Evolutionary conservation across 2,888 invertebrate genomes (phyloP), one percentile per base, ranked within the genome.

Genomic region (Bursaphelenchus okinawaensis): DNA sequence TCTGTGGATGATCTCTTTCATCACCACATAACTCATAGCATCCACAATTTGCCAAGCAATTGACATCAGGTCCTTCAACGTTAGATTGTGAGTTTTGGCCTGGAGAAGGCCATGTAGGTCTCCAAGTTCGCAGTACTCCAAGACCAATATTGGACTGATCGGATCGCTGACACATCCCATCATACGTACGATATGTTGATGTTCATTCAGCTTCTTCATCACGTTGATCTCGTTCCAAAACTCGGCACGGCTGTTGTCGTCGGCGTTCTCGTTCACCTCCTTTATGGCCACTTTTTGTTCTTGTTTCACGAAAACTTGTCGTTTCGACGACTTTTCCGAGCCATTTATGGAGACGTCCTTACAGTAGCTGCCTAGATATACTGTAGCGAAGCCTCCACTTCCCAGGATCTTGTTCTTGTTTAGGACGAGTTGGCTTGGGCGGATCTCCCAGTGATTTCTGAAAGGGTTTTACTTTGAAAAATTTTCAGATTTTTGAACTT

Each of bases 11-110:
- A 57, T 16, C 12, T 19, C 6, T 16, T 28, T 12, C n/a, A n/a
- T 16, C 12, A 50, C 58, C 54, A 57, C 24, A 6, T 54, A 54
- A 54, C 27, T 23, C 60, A 60, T 56, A 12, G 24, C 62, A 24
- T 62, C 62, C 23, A 19, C 23, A 22, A 62, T 62, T 64, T 62
- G 62, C 61, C 64, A 62, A 19, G 65, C 63, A 60, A 62, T 24
- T 1, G 23, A 24, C 19, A 29, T 24, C 12, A 62, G 20, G n/a
- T 62, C 62, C 40, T 62, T 62, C 52, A 12, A 19, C 2, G 52
- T 20, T 19, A 52, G 12, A 16, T 12, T 12, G 24, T 4, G 12
- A 52, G 9, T 52, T 1, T 16, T 52, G 12, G n/a, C 52, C 20
- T 20, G 12, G 52, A 59, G 60, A 8, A 59, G 1, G 9, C 40